Evolutionary conservation across 2,113 vertebrate species (phyloP), one percentile per base, ranked within the genome.

Genomic region (Stictonetta naevosa): DNA sequence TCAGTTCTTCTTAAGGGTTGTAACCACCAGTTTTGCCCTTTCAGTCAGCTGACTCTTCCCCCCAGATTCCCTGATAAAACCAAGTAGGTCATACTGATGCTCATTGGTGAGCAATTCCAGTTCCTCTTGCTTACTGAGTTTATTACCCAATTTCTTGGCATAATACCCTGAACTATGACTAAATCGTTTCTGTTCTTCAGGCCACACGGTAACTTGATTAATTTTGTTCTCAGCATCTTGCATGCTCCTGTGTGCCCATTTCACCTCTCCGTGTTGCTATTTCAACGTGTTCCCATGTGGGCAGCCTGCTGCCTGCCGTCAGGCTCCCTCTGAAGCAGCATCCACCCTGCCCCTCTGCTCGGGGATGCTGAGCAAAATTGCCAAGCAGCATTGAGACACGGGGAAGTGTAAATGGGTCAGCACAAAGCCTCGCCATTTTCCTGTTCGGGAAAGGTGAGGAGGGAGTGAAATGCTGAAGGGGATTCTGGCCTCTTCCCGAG

Each of bases 101-200:
- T 71, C 73, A 40, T 11, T 4, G 8, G 71, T 78, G 64, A 89
- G 92, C 64, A 83, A 46, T 52, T 83, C 76, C 72, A 55, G 38
- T 31, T 86, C 72, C 76, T 83, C 52, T 36, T 40, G 12, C 46
- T 48, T 48, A 48, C 46, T 48, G 46, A 48, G 46, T 40, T 85
- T 50, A 84, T 89, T 66, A 92, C 22, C 36, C 66, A 69, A 66
- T n/a, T 62, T 91, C 74, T 86, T 73, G 63, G 23, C 38, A 77
- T 84, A 74, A 34, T 19, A 38, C 3, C 7, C 33, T 79, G 66
- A 89, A 38, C 58, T 29, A 44, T 14, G 53, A 55, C 40, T 88
- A 53, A 85, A 71, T 56, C 55, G 38, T 73, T 46, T 66, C 34
- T 1, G 38, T 3, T 56, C 46, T 83, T 46, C 55, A 87, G 59